These are phyloP conservation scores for Pachypanchax playfairii DNA, from an alignment of 2,113 vertebrate species.

Conservation along the genomic window DNA sequence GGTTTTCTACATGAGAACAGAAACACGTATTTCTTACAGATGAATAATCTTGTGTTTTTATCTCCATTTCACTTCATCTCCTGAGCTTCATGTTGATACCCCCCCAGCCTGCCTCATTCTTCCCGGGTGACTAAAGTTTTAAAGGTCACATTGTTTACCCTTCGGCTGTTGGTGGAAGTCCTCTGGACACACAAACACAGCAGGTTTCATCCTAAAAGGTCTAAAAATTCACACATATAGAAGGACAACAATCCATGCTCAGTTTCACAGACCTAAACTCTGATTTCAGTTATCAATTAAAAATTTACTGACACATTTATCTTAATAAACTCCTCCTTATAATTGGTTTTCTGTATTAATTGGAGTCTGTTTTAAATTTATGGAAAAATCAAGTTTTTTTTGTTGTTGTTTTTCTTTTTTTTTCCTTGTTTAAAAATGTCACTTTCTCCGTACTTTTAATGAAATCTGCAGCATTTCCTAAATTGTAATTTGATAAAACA, in stretches of 20 bases:
- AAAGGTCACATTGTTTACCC: conserved; percentile 70
- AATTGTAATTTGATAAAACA: conserved; percentile 17
- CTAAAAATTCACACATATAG: too few species aligned
- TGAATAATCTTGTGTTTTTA: conserved; percentile 16
- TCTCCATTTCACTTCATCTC: conserved; percentile 17
- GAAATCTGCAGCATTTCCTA: conserved; percentile 6
- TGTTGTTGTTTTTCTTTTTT: too few species aligned
- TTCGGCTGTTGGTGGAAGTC: conserved; percentile 46
- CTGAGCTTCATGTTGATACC: conserved; percentile 18
- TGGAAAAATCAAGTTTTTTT: too few species aligned
- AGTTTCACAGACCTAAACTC: conserved; percentile 13
- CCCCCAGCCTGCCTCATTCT: conserved; percentile 12
- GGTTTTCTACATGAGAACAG: conserved; percentile 12
- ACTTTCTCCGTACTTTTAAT: too few species aligned
- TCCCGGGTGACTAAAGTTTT: conserved; percentile 50
- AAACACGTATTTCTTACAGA: conserved; percentile 13
- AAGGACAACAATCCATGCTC: too few species aligned
- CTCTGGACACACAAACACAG: conserved; percentile 38
- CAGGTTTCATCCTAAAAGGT: conserved; percentile 26
- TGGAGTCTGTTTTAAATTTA: neutral
- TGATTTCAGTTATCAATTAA: neutral
- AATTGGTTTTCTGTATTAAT: neutral
- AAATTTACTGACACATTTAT: conserved; percentile 2
- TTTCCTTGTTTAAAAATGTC: too few species aligned
- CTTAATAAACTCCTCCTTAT: neutral